These are phyloP conservation scores for Lagopus muta DNA, from an alignment of 2,113 vertebrate species.

Conservation along the genomic window DNA sequence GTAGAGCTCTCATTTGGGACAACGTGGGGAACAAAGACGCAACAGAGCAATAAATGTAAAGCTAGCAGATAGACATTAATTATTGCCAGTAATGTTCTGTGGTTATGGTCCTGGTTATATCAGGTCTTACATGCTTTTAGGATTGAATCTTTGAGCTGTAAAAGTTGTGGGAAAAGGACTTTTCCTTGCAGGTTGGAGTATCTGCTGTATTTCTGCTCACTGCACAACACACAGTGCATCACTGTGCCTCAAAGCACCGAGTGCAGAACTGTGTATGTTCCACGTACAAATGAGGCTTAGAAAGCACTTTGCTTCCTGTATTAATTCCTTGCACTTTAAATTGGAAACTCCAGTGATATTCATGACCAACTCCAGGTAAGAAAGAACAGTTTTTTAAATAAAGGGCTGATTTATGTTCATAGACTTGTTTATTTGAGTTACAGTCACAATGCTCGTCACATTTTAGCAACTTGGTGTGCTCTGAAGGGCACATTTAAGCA, in stretches of 20 bases:
- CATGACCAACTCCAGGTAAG: neutral
- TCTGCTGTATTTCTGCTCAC: neutral
- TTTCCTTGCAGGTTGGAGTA: neutral
- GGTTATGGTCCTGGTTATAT: rapidly evolving
- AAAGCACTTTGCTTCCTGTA: neutral
- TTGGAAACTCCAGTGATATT: neutral
- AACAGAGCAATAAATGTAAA: neutral
- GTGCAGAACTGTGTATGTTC: rapidly evolving
- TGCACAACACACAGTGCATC: neutral
- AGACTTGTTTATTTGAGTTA: neutral
- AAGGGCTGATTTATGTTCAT: neutral
- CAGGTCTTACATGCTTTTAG: neutral
- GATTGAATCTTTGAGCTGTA: neutral
- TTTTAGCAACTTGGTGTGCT: neutral
- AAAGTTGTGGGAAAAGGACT: neutral
- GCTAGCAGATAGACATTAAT: neutral
- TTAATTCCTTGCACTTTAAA: neutral
- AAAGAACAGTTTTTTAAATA: neutral
- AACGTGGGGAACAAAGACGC: neutral
- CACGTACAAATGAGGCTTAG: neutral
- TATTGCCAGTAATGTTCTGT: neutral
- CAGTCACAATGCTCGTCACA: neutral
- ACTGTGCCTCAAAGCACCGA: neutral
- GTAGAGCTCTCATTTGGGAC: neutral
- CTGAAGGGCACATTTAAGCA: neutral